phyloP scores from a whole-genome alignment of 2,113 vertebrate species.

The Deroptyus accipitrinus region DNA sequence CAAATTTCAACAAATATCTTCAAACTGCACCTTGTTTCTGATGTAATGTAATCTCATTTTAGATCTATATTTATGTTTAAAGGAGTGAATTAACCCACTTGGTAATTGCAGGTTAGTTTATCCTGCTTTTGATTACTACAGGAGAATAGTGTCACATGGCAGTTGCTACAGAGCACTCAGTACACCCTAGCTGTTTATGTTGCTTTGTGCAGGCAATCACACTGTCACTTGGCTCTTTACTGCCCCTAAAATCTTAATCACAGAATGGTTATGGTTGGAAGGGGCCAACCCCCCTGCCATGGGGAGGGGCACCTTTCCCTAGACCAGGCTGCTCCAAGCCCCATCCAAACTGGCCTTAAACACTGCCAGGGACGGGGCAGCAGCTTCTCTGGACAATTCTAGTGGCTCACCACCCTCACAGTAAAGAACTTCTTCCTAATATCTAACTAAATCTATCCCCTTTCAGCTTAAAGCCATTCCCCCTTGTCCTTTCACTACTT shows the following conservation, averaged over 20 bases:
- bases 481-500: not conserved
- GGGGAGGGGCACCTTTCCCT: not conserved
- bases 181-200: not conserved
- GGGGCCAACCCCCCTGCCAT: not conserved
- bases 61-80: constrained; percentile 39
- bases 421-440: not conserved
- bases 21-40: constrained; percentile 33
- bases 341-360: not conserved
- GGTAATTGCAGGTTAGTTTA: constrained; percentile 15
- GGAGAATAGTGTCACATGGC: not conserved
- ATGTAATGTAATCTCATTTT: constrained; percentile 37
- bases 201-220: not conserved
- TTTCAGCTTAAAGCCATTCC: not conserved
- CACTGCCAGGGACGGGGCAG: not conserved
- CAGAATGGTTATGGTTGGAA: not conserved
- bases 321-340: not conserved
- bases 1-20: constrained; percentile 34
- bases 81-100: not conserved
- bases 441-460: not conserved
- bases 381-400: not conserved
- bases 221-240: not conserved
- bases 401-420: not conserved
- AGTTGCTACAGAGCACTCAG: not conserved
- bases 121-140: not conserved
- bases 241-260: not conserved